Evolutionary conservation across 2,888 invertebrate genomes (phyloP).

Genomic region (Nymphalis urticae): DNA sequence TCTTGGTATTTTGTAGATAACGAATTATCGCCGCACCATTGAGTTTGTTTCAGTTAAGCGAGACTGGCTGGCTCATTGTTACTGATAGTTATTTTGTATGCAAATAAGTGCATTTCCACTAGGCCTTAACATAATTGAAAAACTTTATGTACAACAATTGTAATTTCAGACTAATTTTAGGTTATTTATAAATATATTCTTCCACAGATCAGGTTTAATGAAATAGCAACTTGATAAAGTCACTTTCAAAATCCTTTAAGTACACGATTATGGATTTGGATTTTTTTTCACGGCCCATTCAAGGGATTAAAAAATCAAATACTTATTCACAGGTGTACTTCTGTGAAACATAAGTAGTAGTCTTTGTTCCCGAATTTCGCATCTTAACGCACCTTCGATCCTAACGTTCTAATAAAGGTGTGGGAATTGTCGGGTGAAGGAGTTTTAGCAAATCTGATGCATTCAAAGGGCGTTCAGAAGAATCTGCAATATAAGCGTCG

Average conservation of each 20-base stretch:
- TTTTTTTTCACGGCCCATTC: constrained; percentile 11
- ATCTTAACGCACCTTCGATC: constrained; percentile 46
- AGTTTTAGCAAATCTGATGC: constrained; percentile 51
- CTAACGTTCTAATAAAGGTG: constrained; percentile 45
- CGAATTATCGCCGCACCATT: constrained; percentile 43
- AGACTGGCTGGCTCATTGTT: constrained; percentile 29
- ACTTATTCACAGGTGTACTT: constrained; percentile 30
- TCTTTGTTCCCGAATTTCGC: constrained; percentile 46
- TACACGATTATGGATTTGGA: not conserved
- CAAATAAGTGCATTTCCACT: constrained; percentile 26
- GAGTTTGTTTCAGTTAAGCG: constrained; percentile 38
- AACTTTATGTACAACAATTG: not conserved
- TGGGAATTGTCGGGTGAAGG: constrained; percentile 55
- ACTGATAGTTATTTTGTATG: constrained; percentile 30
- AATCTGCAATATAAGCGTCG: constrained; percentile 66
- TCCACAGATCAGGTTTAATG: not conserved
- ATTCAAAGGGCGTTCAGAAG: constrained; percentile 42
- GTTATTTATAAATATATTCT: not conserved
- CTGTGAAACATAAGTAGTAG: constrained; percentile 51
- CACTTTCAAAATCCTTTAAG: not conserved
- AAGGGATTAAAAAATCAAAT: constrained; percentile 27
- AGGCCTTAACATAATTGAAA: constrained; percentile 12
- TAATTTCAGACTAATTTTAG: not conserved
- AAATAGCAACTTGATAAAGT: not conserved
- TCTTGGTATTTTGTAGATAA: constrained; percentile 47